Conservation (phyloP, 2,113 vertebrate genomes). For the Paracanthobrama guichenoti region DNA sequence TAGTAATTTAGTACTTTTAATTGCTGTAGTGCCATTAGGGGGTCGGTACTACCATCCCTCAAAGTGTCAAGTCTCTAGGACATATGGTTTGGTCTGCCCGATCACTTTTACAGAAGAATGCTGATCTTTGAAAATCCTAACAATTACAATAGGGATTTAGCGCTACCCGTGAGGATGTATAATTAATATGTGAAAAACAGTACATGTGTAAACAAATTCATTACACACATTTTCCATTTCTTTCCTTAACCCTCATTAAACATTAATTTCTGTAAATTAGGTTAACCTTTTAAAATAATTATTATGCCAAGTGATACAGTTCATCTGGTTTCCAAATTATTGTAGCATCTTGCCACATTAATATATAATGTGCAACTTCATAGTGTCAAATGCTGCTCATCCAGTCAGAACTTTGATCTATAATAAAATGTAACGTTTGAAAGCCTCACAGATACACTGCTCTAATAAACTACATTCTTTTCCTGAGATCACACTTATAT, state of each 20-base stretch:
- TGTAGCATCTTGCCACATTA: neutral
- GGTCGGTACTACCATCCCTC: too few species aligned
- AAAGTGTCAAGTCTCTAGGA: too few species aligned
- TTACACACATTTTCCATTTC: neutral
- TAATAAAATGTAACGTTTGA: neutral
- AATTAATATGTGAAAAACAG: neutral
- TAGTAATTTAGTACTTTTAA: too few species aligned
- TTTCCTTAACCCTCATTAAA: neutral
- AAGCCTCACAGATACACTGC: neutral
- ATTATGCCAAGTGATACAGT: neutral
- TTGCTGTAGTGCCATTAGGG: too few species aligned
- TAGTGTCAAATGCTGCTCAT: neutral
- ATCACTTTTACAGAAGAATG: too few species aligned
- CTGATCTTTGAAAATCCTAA: too few species aligned
- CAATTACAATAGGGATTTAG: too few species aligned
- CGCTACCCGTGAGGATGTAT: neutral
- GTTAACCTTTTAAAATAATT: neutral
- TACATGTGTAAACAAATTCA: neutral
- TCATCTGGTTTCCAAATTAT: neutral
- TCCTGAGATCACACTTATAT: too few species aligned
- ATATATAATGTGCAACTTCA: neutral
- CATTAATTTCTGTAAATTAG: neutral
- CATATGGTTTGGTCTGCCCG: too few species aligned
- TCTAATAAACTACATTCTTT: neutral
- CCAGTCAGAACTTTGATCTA: neutral